A percentile compares a stretch with the other conserved stretches of the same genome.
phyloP scores from a whole-genome alignment of 1,140 invertebrate species.

The Zaprionus inermis region DNA sequence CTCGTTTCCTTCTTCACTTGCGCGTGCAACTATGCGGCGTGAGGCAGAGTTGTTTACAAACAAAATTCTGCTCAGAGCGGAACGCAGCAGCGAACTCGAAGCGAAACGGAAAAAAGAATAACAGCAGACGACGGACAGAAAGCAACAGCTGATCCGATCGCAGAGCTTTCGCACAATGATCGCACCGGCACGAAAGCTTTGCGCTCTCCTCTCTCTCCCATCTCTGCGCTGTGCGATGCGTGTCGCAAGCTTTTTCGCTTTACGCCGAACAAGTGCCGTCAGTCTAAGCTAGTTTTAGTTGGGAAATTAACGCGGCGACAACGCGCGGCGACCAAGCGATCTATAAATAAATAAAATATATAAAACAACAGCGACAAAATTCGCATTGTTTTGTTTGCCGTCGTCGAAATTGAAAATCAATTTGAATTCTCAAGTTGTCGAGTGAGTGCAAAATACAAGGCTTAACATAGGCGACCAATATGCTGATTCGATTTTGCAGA shows the following conservation, averaged over 20 bases:
- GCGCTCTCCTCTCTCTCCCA: too few relatives aligned
- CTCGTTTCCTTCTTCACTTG: not conserved
- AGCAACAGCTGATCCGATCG: conserved; percentile 28
- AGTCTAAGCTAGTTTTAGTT: conserved; percentile 66
- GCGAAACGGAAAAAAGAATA: conserved; percentile 10
- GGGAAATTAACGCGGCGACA: conserved; percentile 49
- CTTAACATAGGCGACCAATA: not conserved
- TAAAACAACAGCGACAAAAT: conserved; percentile 6
- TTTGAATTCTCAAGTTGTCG: conserved; percentile 19
- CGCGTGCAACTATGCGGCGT: conserved; percentile 43
- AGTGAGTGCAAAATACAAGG: conserved; percentile 23
- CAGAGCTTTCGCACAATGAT: conserved; percentile 38
- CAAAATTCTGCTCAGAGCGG: conserved; percentile 37
- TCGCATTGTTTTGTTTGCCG: conserved; percentile 14
- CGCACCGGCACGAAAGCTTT: conserved; percentile 40
- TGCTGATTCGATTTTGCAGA: conserved; percentile 6
- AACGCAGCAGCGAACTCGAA: not conserved
- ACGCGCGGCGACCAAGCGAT: conserved; percentile 27
- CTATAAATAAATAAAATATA: conserved; percentile 36
- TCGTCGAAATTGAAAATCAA: conserved; percentile 28
- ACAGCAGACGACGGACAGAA: conserved; percentile 17
- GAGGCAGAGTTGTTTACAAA: conserved; percentile 51
- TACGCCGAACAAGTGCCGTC: conserved; percentile 19
- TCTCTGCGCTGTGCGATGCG: not conserved
- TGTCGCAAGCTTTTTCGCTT: conserved; percentile 32